These are phyloP conservation scores for Geotrupes spiniger DNA, from an alignment of 2,888 invertebrate species.

Conservation along the genomic window DNA sequence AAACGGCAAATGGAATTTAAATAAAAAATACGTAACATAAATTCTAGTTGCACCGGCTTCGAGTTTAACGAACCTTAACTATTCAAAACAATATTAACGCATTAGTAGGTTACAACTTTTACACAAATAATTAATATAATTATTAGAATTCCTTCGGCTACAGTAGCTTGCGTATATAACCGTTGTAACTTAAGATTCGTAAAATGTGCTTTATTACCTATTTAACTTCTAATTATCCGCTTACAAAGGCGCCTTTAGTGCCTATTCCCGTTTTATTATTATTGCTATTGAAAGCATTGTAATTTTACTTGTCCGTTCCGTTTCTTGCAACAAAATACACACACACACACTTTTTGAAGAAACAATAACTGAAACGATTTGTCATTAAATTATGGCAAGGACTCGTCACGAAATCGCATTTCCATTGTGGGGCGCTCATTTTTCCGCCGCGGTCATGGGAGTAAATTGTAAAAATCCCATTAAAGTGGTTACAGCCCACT, in stretches of 20 bases:
- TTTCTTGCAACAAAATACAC: background rate
- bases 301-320: background rate
- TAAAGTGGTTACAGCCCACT: constrained; percentile 24
- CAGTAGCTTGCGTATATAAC: background rate
- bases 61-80: too few relatives aligned
- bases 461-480: constrained; percentile 23
- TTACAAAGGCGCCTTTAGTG: constrained; percentile 24
- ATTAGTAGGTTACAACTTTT: too few relatives aligned
- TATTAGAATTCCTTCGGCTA: too few relatives aligned
- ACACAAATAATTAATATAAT: too few relatives aligned
- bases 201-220: constrained; percentile 22
- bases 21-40: too few relatives aligned
- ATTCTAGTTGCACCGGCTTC: too few relatives aligned
- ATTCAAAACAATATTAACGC: too few relatives aligned
- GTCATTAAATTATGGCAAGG: background rate
- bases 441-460: background rate
- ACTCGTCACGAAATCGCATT: too few relatives aligned
- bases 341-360: too few relatives aligned
- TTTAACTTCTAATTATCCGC: constrained; percentile 27
- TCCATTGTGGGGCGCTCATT: background rate
- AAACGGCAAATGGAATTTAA: too few relatives aligned
- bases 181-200: constrained; percentile 6
- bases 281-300: constrained; percentile 6
- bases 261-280: constrained; percentile 10
- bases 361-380: too few relatives aligned